Base-by-base conservation (phyloP, 2,888 invertebrate species). In the Iselma pallidipennis region DNA sequence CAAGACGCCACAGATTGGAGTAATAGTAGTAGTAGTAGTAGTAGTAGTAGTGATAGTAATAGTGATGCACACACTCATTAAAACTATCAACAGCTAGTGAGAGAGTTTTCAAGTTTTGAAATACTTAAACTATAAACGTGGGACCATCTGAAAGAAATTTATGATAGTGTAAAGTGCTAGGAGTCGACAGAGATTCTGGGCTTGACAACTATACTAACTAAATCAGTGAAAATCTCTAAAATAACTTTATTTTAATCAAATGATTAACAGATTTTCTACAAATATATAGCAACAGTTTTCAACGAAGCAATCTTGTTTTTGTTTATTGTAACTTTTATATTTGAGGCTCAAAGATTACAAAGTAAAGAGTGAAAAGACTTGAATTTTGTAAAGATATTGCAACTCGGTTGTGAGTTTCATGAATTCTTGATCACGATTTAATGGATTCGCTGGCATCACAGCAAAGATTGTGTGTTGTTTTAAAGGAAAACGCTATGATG, bases 51-150 rank as follows among this genome's bases (percentile, higher is more conserved):
- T 28, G 14, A 12, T n/a, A n/a, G 10, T 29, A 29, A 29, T 29
- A 29, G 29, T 33, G 14, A 33, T n/a, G n/a, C n/a, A n/a, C n/a
- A 16, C 29, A 29, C 28, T 16, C 29, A 29, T 51, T 51, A 29
- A 51, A 51, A 51, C 51, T 51, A 51, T 51, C 51, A 51, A 51
- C 51, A 51, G 6, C 9, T 31, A 51, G 31, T 19, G 19, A 42
- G 12, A 45, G 21, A n/a, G n/a, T n/a, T n/a, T 45, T 45, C 21
- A 10, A 51, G 51, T 51, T 51, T 51, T 51, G 29, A 51, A 21
- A 51, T 21, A 26, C 14, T 45, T 45, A 21, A 45, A 51, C 51
- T 31, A 45, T 21, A 51, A 51, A 19, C 14, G 28, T 51, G 26
- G n/a, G 25, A 29, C 51, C 28, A 31, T 51, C 51, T 25, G 16